These are phyloP conservation scores for Craterocephalus amniculus DNA, from an alignment of 2,797 vertebrate species.

Conservation along the genomic window DNA sequence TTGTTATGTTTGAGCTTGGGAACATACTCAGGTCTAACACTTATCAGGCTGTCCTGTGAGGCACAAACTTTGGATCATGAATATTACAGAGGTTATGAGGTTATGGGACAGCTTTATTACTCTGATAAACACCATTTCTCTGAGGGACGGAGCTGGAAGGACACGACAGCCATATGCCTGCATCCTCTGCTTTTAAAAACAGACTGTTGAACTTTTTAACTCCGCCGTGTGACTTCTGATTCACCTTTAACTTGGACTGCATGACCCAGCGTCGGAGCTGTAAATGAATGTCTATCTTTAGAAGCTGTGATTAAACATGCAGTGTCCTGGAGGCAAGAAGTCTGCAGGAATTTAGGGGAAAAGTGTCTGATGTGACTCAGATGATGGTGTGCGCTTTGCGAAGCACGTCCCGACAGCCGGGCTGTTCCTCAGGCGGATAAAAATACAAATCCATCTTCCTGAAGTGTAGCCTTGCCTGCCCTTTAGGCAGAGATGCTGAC, in stretches of 20 bases:
- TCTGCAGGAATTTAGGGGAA: conserved; percentile 38
- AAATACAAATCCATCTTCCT: conserved; percentile 4
- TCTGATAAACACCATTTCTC: conserved; percentile 74
- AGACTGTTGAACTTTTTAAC: conserved; percentile 62
- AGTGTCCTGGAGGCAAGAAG: conserved; percentile 16
- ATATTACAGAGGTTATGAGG: conserved; percentile 73
- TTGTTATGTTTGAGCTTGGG: conserved; percentile 78
- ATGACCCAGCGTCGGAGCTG: conserved; percentile 52
- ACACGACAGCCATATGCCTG: conserved; percentile 56
- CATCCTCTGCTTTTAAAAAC: conserved; percentile 52
- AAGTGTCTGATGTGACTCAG: conserved; percentile 37
- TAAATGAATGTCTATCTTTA: conserved; percentile 67
- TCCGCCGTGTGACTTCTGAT: conserved; percentile 56
- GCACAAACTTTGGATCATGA: conserved; percentile 76
- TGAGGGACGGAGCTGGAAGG: conserved; percentile 49
- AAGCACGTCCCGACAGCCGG: conserved; percentile 28
- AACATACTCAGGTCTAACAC: conserved; percentile 64
- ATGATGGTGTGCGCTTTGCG: conserved; percentile 15
- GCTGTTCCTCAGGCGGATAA: conserved; percentile 10
- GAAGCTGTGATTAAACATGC: conserved; percentile 55
- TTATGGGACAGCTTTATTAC: conserved; percentile 80
- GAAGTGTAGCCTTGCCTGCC: conserved; percentile 1
- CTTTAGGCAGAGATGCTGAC: conserved; percentile 39
- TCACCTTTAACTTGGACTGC: conserved; percentile 55
- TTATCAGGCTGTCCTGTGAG: conserved; percentile 71